A percentile compares a stretch with the other conserved stretches of the same genome.
Evolutionary conservation across 2,797 vertebrate genomes (phyloP).

Genomic region (Lerista edwardsae): DNA sequence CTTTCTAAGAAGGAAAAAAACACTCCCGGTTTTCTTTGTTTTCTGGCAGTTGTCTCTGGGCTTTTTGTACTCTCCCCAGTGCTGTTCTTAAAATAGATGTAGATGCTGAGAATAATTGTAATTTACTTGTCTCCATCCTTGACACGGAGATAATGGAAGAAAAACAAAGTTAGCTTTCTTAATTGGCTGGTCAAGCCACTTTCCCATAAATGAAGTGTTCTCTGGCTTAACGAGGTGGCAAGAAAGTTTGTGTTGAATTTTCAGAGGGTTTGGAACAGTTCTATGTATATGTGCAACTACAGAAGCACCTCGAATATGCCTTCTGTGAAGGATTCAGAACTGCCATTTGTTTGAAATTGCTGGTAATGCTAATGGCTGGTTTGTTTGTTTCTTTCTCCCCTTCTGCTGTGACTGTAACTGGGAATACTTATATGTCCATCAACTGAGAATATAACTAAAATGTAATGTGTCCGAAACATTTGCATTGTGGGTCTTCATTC

Average conservation of each 20-base stretch:
- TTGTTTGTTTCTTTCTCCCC: constrained; percentile 41
- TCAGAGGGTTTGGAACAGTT: not conserved
- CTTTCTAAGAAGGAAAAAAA: not conserved
- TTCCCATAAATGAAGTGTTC: not conserved
- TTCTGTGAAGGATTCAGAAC: constrained; percentile 71
- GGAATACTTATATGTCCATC: constrained; percentile 62
- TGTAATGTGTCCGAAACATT: not conserved
- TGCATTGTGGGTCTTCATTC: constrained; percentile 34
- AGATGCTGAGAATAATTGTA: constrained; percentile 26
- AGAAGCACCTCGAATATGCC: constrained; percentile 60
- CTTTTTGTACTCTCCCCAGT: constrained; percentile 5
- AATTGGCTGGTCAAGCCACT: constrained; percentile 37
- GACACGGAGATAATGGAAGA: constrained; percentile 24
- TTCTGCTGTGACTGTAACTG: constrained; percentile 48
- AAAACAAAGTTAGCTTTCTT: constrained; percentile 11
- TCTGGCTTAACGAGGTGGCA: constrained; percentile 23
- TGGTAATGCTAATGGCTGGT: constrained; percentile 33
- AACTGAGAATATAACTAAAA: constrained; percentile 64
- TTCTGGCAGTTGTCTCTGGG: constrained; percentile 1
- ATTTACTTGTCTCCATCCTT: constrained; percentile 43
- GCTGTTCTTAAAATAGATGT: constrained; percentile 25
- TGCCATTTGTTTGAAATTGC: constrained; percentile 40
- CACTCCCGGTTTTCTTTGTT: not conserved
- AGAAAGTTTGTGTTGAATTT: constrained; percentile 5
- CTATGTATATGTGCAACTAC: not conserved